Evolutionary conservation across 2,888 invertebrate genomes (phyloP), one percentile per base, ranked within the genome.

Genomic region (Sepiola atlantica): DNA sequence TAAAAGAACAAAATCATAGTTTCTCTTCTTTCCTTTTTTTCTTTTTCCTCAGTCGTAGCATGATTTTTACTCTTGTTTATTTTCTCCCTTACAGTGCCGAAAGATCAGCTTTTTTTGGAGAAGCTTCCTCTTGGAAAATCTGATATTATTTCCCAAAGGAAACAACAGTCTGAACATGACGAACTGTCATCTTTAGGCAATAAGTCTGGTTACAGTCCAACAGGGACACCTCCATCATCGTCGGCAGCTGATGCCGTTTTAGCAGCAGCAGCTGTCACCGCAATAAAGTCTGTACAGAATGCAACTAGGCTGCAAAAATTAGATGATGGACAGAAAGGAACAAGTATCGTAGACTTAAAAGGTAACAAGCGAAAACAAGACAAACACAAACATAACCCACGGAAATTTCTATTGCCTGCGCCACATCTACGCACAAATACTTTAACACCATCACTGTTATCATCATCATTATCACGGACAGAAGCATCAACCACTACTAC

Each of bases 161-260:
- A 77, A n/a, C 77, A 77, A n/a, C 77, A 77, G 77, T 77, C 77
- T n/a, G 77, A 77, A 77, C 77, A 77, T 32, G 77, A 77, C n/a
- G 77, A 77, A 32, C 77, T 77, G 77, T 77, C 77, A 77, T 77
- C 77, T 77, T 77, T 77, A n/a, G 77, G 77, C 77, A 77, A 77
- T 77, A 77, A 77, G n/a, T 32, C n/a, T 16, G 77, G n/a, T 77
- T 32, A 77, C 16, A 16, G 77, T 77, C n/a, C 77, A 77, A 77
- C 32, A 14, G 32, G n/a, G 45, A 45, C 45, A 45, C 45, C 8
- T 45, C 45, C 45, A 45, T 45, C 8, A 45, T 45, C 45, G 8
- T 45, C 45, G 45, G 45, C 45, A 45, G 45, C 45, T 45, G 45
- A 45, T 45, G 45, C 45, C n/a, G 77, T 16, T 14, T 6, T 21